Base-by-base conservation (phyloP, 2,888 invertebrate species). In the Oscheius myriophilus region DNA sequence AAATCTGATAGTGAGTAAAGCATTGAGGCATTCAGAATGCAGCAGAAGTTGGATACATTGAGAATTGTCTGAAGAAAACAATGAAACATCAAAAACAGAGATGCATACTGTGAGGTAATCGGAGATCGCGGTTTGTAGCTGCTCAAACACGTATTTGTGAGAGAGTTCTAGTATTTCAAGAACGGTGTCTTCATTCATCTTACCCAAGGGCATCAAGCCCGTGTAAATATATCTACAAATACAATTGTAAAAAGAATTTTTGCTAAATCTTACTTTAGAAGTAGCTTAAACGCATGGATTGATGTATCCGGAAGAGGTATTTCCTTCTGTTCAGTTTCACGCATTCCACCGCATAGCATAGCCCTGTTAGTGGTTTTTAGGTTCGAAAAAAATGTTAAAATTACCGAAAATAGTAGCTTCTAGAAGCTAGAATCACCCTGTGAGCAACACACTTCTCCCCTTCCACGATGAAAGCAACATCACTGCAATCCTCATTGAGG, bases 371-470 rank as follows among this genome's bases (percentile, higher is more conserved):
- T 43, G 21, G 21, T 45, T 43, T 23, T 41, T 39, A 46, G 26
- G 12, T 16, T n/a, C 12, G 33, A n/a, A 33, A 51, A 49, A 2
- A 7, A 18, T 18, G 25, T 25, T 11, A 25, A 67, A 12, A 33
- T 16, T 92, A 96, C 87, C 95, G 90, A 88, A 97, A 98, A 89
- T 96, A 98, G 84, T 96, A 93, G 86, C 96, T 95, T 83, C 97
- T 90, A 39, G 95, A 93, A 0, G 97, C 97, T 65, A 98, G 90
- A 81, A 98, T 93, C 6, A 96, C 91, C 87, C 91, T 91, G 83
- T 93, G 93, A 16, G 91, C 92, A 81, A 90, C 90, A 72, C 92
- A 90, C 79, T 83, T 82, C 72, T 90, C 89, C 73, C 92, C 92
- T 58, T 97, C 93, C 45, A 75, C 72, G 21, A 82, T 69, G 26